phyloP scores from a whole-genome alignment of 1,140 invertebrate genomes.

The Marisa cornuarietis region DNA sequence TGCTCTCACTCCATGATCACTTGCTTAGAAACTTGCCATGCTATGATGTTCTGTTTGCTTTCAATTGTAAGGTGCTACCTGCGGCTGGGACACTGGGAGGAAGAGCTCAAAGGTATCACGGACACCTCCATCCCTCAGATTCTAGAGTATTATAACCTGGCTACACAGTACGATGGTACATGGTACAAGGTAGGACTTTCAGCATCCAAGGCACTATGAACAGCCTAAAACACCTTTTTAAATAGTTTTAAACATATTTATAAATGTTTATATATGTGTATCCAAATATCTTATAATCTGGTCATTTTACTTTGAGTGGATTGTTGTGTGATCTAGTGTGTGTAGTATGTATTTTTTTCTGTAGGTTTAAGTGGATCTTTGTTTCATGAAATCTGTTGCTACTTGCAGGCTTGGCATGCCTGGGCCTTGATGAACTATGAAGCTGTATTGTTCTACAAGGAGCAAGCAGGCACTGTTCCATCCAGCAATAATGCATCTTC shows the following conservation, averaged over 20 bases:
- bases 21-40: too few relatives aligned
- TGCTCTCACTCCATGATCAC: too few relatives aligned
- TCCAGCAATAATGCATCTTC: conserved; percentile 20
- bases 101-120: conserved; percentile 53
- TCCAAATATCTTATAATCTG: too few relatives aligned
- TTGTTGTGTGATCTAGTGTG: not conserved
- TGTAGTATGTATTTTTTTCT: not conserved
- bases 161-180: conserved; percentile 85
- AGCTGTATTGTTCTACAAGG: conserved; percentile 91
- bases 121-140: conserved; percentile 69
- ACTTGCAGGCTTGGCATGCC: conserved; percentile 96
- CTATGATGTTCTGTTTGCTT: conserved; percentile 13
- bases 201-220: too few relatives aligned
- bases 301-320: not conserved
- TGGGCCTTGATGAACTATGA: conserved; percentile 99
- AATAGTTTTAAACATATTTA: too few relatives aligned
- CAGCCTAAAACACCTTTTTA: too few relatives aligned
- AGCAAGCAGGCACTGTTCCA: conserved; percentile 61
- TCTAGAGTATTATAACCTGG: conserved; percentile 83
- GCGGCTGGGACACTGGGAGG: conserved; percentile 63
- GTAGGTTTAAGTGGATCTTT: conserved; percentile 2
- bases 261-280: too few relatives aligned
- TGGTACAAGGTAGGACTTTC: conserved; percentile 69
- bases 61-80: conserved; percentile 64
- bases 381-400: not conserved